Evolutionary conservation across 2,113 vertebrate species (phyloP), one percentile per base, ranked within the genome.

Genomic region (Oryzias celebensis): DNA sequence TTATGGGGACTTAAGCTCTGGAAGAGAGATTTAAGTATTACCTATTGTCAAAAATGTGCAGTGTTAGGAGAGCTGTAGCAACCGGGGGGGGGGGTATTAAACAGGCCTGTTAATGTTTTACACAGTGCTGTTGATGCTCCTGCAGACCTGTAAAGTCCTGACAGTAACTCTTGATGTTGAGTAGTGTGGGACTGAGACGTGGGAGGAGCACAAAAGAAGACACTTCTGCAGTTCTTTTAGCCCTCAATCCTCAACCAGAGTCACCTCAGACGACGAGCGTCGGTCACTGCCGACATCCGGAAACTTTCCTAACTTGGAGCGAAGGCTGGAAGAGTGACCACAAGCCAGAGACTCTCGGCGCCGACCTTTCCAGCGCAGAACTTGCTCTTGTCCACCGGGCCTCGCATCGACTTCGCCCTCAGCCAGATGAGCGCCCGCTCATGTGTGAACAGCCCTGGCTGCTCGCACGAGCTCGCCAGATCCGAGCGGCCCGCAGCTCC

Each of bases 1-100:
- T 83, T 80, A 82, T 75, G 80, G 75, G 89, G 84, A 89, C 87
- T 88, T 86, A 77, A 71, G 82, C 81, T 82, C 77, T 22, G 75
- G 75, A 83, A 77, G 80, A 84, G 78, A 78, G 81, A 87, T 88
- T 83, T 83, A 78, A 74, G 77, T 72, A 70, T 67, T 77, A 71
- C 67, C 83, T 78, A 83, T 88, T 87, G 86, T 88, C 72, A 80
- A 73, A 74, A 82, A 72, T 68, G 78, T 70, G 80, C 82, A 58
- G 66, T 73, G 71, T 71, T 67, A 57, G 63, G 63, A 65, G 83
- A 69, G 73, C 67, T 26, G 68, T 23, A 31, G 73, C 62, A 28
- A 17, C 8, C 36, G 77, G 58, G 70, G 78, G 82, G 68, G 49
- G 73, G 68, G 78, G 65, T 63, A 77, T 84, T 87, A 84, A 87